Base-by-base conservation (phyloP, 2,113 vertebrate genomes). In the Alethe diademata region DNA sequence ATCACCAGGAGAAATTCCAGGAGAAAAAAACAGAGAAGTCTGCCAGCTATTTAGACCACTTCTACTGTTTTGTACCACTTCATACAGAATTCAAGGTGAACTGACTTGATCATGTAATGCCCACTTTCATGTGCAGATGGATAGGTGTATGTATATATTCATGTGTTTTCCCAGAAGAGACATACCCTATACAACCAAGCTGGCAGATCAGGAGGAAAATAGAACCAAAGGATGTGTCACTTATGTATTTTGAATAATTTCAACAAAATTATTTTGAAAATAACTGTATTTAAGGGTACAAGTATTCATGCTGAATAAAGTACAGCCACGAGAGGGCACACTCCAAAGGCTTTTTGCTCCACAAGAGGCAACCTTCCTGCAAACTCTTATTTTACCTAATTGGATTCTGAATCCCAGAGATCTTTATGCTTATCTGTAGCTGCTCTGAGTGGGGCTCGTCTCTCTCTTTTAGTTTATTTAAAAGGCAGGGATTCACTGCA, bases 261-360 rank as follows among this genome's bases (percentile, higher is more conserved):
- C 9, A 66, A 14, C 74, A 23, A 33, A 82, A 84, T 47, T 33
- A 29, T 66, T 38, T 66, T 20, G 29, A 50, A 94, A 91, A 54
- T 3, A 23, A 19, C 15, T 22, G 15, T 56, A 50, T 71, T 70
- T 51, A 51, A 73, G 26, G 80, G 80, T 20, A 66, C 47, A 23
- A 43, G 26, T 78, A 60, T 19, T 73, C 47, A 38, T 86, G 87
- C 56, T 62, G 87, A 92, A 53, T 58, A 85, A 80, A 33, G 51
- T 93, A 88, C 12, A 67, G 58, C 98, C 98, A 98, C 98, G 95
- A 98, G 98, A 98, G 98, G 98, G 98, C 98, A 96, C 74, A 69
- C 92, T 94, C 96, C 96, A 97, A 98, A 98, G 97, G 56, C 92
- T 96, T 98, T 98, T 93, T 91, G 57, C 90, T 95, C 57, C 78